Evolutionary conservation across 1,140 invertebrate genomes (phyloP).

Genomic region (Tribolium madens): DNA sequence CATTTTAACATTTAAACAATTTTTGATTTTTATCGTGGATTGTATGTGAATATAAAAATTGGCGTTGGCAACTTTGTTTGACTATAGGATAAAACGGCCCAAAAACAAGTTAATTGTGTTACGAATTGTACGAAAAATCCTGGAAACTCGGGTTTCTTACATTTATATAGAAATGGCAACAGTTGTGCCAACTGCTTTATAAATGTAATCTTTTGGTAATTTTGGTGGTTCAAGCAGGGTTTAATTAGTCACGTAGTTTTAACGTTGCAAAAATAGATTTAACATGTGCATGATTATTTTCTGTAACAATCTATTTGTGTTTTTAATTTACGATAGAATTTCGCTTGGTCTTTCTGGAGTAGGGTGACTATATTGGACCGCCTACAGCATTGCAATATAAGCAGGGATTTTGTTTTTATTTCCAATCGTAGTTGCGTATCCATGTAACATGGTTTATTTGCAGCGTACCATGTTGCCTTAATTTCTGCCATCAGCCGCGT

Average conservation of each 20-base stretch:
- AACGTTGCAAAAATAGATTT: conserved; percentile 5
- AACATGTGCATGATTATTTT: no score
- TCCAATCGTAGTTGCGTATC: conserved; percentile 55
- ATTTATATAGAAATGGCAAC: not conserved
- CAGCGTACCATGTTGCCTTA: conserved; percentile 56
- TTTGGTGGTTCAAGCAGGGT: not conserved
- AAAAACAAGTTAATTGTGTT: no score
- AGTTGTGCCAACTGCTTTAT: not conserved
- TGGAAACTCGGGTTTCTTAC: not conserved
- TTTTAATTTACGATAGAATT: conserved; percentile 21
- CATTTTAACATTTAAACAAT: no score
- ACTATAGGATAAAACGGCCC: no score
- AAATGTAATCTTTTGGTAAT: conserved; percentile 5
- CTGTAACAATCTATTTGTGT: no score
- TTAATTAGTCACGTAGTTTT: conserved; percentile 21
- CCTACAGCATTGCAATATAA: conserved; percentile 50
- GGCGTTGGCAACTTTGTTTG: not conserved
- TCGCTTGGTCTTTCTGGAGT: conserved; percentile 24
- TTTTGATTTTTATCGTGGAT: no score
- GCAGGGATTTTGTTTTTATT: conserved; percentile 56
- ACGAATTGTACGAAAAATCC: no score
- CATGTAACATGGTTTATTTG: conserved; percentile 55
- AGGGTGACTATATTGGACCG: conserved; percentile 35
- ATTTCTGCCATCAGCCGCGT: conserved; percentile 56
- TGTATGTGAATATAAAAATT: not conserved